These are phyloP conservation scores for Otus scops DNA, from an alignment of 2,797 vertebrate species.

Conservation along the genomic window DNA sequence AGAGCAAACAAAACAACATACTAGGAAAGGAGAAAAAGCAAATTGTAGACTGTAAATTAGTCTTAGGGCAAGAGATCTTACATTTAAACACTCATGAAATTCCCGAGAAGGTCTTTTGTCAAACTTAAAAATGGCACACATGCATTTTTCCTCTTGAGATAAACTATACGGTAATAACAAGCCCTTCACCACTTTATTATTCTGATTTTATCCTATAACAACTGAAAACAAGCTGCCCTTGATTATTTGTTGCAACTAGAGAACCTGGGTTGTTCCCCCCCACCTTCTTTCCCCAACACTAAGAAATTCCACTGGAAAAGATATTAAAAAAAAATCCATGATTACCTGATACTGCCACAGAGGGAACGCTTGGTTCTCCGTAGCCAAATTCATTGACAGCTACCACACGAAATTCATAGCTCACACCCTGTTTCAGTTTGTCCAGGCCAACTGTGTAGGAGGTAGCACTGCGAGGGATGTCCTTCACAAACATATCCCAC, in stretches of 20 bases:
- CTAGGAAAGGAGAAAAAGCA: background rate
- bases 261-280: fast-evolving
- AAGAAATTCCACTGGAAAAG: background rate
- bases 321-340: fast-evolving
- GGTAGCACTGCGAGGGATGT: constrained; percentile 83
- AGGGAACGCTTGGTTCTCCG: constrained; percentile 89
- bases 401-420: constrained; percentile 94
- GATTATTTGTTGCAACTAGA: background rate
- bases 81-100: background rate
- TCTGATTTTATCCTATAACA: background rate
- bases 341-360: constrained; percentile 88
- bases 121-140: background rate
- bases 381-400: constrained; percentile 90
- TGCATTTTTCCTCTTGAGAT: background rate
- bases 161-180: background rate
- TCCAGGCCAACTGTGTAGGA: constrained; percentile 87
- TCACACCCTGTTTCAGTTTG: constrained; percentile 87
- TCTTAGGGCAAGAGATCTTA: background rate
- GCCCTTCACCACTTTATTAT: background rate
- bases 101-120: background rate
- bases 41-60: background rate
- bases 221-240: background rate
- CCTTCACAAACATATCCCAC: constrained; percentile 92
- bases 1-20: background rate
- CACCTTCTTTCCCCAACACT: fast-evolving